phyloP scores from a whole-genome alignment of 92 coral and sea anemone species.

The Palythoa grandis region DNA sequence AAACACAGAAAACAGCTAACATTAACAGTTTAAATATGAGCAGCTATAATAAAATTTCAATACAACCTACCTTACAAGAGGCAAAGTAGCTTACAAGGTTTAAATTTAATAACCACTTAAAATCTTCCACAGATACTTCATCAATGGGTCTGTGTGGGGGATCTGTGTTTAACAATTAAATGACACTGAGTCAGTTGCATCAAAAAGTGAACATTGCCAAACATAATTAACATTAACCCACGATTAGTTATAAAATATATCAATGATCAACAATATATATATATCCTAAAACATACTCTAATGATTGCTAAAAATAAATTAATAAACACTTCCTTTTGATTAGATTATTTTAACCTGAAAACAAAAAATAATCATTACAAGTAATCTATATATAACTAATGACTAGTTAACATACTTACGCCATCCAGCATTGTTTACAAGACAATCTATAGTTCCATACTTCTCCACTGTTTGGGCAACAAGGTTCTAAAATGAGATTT shows the following conservation, averaged over 20 bases:
- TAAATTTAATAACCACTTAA: conserved; percentile 69
- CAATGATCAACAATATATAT: too few species aligned
- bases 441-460: conserved; percentile 89
- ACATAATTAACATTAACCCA: too few species aligned
- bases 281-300: too few species aligned
- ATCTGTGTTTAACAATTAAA: conserved; percentile 56
- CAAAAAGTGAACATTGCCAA: not conserved
- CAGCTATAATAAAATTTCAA: not conserved
- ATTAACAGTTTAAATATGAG: too few species aligned
- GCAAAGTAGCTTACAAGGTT: conserved; percentile 89
- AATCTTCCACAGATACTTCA: conserved; percentile 76
- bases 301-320: not conserved
- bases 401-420: conserved; percentile 63
- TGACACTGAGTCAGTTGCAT: not conserved
- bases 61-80: conserved; percentile 75
- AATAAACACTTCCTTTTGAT: too few species aligned
- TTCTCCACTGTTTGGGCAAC: conserved; percentile 86
- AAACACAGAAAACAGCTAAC: too few species aligned
- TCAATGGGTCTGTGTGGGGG: conserved; percentile 80
- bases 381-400: not conserved
- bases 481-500: conserved; percentile 64
- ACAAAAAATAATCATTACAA: not conserved
- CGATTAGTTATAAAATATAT: too few species aligned
- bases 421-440: conserved; percentile 97
- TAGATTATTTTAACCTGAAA: too few species aligned